Conservation (phyloP, 2,797 vertebrate species). For the Arctocebus calabarensis region DNA sequence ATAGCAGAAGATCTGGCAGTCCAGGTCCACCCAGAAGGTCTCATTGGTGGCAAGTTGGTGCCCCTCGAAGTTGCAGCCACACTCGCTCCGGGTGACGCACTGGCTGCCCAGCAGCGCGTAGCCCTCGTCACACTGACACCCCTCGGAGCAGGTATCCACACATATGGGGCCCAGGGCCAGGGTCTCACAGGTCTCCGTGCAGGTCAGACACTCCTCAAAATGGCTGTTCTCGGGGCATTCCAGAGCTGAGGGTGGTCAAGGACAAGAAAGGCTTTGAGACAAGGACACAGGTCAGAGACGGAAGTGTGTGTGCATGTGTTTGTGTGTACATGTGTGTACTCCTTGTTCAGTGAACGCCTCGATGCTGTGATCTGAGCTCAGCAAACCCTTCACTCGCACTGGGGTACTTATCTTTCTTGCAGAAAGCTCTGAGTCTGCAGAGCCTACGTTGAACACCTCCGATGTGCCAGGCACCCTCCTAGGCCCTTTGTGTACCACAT, state of each 20-base stretch:
- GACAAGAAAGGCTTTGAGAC: background rate
- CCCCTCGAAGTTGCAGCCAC: slow-evolving; percentile 94
- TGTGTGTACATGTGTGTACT: background rate
- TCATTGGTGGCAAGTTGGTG: slow-evolving; percentile 95
- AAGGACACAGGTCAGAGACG: background rate
- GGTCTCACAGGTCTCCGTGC: slow-evolving; percentile 94
- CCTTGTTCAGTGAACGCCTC: background rate
- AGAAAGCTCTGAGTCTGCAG: background rate
- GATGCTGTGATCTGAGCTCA: background rate
- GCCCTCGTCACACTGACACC: slow-evolving; percentile 96
- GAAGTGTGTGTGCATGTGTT: background rate
- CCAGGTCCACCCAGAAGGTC: slow-evolving; percentile 97
- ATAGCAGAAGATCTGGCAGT: slow-evolving; percentile 97
- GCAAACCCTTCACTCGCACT: background rate
- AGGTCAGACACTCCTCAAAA: slow-evolving; percentile 96
- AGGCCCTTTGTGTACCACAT: background rate
- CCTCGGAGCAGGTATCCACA: slow-evolving; percentile 92
- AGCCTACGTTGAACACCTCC: background rate
- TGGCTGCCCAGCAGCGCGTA: slow-evolving; percentile 91
- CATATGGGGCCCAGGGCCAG: slow-evolving; percentile 90
- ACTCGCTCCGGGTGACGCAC: slow-evolving; percentile 94
- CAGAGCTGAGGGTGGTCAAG: slow-evolving; percentile 89
- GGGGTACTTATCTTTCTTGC: background rate
- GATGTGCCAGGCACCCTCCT: background rate
- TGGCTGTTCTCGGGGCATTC: slow-evolving; percentile 96